phyloP scores from a whole-genome alignment of 2,797 vertebrate genomes.

The Coreius guichenoti region DNA sequence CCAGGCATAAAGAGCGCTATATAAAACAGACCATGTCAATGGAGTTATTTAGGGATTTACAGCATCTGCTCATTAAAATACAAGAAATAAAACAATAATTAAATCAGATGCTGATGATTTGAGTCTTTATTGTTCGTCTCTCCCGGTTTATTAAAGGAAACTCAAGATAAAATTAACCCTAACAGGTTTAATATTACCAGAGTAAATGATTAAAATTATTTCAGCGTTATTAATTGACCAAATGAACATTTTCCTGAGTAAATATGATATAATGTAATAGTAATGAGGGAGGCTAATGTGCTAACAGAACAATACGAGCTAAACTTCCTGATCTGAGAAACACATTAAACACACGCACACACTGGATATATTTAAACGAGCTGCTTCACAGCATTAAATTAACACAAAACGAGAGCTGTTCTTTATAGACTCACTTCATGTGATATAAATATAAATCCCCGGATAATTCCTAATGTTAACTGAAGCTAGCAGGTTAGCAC shows the following conservation, averaged over 20 bases:
- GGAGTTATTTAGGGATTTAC: background rate
- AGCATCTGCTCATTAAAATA: background rate
- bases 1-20: too few species aligned
- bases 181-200: background rate
- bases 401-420: background rate
- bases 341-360: background rate
- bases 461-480: background rate
- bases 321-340: background rate
- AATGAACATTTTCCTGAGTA: background rate
- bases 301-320: slow-evolving; percentile 49
- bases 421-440: too few species aligned
- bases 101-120: background rate
- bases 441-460: background rate
- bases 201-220: background rate
- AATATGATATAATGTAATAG: background rate
- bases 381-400: background rate
- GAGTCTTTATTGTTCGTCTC: background rate
- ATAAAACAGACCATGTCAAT: background rate
- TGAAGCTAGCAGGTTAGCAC: slow-evolving; percentile 21
- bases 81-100: background rate
- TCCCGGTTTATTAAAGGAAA: background rate
- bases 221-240: background rate
- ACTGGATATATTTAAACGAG: background rate
- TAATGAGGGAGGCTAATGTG: slow-evolving; percentile 26
- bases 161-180: background rate